Conservation (phyloP, 2,888 invertebrate species). For the Reticulitermes lucifugus region DNA sequence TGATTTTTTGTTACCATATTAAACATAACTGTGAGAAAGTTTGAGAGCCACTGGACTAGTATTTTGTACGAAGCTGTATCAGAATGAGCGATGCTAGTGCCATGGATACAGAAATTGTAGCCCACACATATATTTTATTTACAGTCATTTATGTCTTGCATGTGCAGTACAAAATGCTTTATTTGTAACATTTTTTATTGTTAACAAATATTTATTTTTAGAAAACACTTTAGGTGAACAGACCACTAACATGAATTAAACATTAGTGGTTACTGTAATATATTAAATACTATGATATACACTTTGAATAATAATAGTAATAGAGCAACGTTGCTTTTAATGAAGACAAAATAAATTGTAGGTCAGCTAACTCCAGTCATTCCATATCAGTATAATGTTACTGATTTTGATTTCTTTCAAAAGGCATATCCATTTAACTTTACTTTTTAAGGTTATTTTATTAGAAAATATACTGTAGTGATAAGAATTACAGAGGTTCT, state of each 20-base stretch:
- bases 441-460: not conserved
- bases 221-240: not conserved
- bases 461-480: not conserved
- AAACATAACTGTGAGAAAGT: too few species aligned
- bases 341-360: not conserved
- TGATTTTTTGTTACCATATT: too few species aligned
- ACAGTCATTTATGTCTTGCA: not conserved
- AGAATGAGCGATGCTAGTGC: not conserved
- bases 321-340: not conserved
- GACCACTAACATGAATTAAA: not conserved
- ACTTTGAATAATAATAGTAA: not conserved
- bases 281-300: not conserved
- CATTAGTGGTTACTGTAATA: not conserved
- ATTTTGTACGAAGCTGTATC: not conserved
- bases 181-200: not conserved
- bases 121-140: not conserved
- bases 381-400: constrained; percentile 1
- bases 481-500: not conserved
- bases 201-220: not conserved
- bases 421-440: not conserved
- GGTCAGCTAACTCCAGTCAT: not conserved
- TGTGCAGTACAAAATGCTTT: constrained; percentile 5
- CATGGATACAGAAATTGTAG: not conserved
- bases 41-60: not conserved
- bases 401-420: not conserved